Evolutionary conservation across 2,113 vertebrate genomes (phyloP).

Genomic region (Alethe diademata): DNA sequence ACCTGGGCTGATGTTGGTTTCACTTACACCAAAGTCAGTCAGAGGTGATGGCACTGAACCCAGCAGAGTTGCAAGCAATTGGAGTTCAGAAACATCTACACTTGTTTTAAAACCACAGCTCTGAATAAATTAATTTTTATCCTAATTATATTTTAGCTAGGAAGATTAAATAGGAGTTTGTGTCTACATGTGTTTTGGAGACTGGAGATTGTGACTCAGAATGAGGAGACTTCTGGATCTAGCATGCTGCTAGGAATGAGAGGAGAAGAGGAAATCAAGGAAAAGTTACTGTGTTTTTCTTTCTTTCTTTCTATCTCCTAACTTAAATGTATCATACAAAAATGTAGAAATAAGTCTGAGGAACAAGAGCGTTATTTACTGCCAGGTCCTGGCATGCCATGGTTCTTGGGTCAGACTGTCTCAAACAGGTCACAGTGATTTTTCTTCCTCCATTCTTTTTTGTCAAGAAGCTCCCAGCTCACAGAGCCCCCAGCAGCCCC

Average conservation of each 20-base stretch:
- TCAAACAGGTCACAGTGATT: constrained; percentile 1
- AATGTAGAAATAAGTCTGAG: background rate
- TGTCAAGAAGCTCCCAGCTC: background rate
- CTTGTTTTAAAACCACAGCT: background rate
- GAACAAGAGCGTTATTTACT: background rate
- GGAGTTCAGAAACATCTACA: background rate
- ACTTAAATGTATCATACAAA: background rate
- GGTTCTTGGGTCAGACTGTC: background rate
- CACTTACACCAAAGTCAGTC: background rate
- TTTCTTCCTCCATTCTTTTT: background rate
- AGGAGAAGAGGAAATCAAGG: background rate
- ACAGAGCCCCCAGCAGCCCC: background rate
- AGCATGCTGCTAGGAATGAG: background rate
- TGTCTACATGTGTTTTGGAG: background rate
- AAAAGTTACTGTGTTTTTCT: background rate
- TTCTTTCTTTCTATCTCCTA: background rate
- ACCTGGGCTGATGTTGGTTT: background rate
- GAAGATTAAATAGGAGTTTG: background rate
- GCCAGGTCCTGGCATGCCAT: background rate
- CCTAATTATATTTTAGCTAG: background rate
- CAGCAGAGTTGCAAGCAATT: background rate
- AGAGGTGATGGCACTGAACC: background rate
- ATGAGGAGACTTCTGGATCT: background rate
- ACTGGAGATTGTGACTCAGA: background rate
- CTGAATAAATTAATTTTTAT: background rate